Percentiles rank a stretch among this genome's conserved stretches.
phyloP scores from a whole-genome alignment of 2,888 invertebrate species.

The Epicampocera succincta region DNA sequence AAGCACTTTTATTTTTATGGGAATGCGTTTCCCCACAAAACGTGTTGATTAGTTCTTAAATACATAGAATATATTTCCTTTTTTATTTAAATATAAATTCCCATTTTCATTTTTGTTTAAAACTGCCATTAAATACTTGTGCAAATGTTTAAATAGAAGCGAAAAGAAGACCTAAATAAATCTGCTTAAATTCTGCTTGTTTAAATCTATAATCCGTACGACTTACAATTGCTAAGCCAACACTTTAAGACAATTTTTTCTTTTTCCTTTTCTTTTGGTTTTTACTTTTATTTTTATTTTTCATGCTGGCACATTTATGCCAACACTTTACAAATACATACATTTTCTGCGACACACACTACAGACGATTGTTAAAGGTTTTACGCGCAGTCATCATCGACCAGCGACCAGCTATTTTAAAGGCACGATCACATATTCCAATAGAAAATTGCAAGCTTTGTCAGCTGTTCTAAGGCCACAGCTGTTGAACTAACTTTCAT shows the following conservation, averaged over 20 bases:
- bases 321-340: conserved; percentile 12
- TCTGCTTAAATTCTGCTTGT: conserved; percentile 40
- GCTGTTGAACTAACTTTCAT: too few species aligned
- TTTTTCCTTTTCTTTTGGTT: background rate
- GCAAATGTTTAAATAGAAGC: conserved; percentile 13
- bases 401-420: too few species aligned
- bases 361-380: background rate
- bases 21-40: conserved; percentile 34
- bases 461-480: too few species aligned
- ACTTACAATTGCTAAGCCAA: conserved; percentile 64
- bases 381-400: too few species aligned
- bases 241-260: conserved; percentile 36
- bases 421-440: too few species aligned
- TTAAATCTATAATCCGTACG: conserved; percentile 55
- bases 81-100: background rate
- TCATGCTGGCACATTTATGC: background rate
- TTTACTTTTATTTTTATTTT: background rate
- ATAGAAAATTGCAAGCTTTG: too few species aligned
- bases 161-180: conserved; percentile 35
- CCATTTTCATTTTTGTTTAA: conserved; percentile 7
- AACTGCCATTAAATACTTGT: conserved; percentile 40
- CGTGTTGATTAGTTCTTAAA: conserved; percentile 53
- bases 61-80: background rate
- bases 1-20: background rate
- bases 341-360: background rate